Evolutionary conservation across 2,797 vertebrate species (phyloP).

Genomic region (Lindbergichthys nudifrons): DNA sequence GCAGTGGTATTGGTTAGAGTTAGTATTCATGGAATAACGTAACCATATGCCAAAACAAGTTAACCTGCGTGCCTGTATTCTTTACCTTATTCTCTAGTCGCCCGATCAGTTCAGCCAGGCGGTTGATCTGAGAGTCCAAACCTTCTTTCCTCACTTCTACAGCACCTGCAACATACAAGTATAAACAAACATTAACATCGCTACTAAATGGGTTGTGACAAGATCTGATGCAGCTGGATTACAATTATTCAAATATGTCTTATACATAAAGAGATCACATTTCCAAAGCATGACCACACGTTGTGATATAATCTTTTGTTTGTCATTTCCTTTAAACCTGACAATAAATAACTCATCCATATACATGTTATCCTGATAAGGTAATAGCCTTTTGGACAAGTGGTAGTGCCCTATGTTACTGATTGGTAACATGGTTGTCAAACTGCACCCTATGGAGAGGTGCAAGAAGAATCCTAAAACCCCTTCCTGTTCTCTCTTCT

Average conservation of each 20-base stretch:
- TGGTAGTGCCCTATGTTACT: too few relatives aligned
- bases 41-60: constrained; percentile 1
- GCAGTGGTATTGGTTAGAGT: neutral
- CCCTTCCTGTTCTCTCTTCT: too few relatives aligned
- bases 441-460: too few relatives aligned
- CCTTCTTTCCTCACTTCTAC: constrained; percentile 91
- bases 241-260: constrained; percentile 14
- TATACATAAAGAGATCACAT: too few relatives aligned
- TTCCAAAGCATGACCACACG: too few relatives aligned
- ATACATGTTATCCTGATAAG: too few relatives aligned
- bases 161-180: constrained; percentile 78
- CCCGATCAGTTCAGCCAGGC: constrained; percentile 93
- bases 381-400: too few relatives aligned
- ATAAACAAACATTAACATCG: neutral
- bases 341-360: too few relatives aligned
- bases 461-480: too few relatives aligned
- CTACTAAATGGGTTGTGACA: neutral
- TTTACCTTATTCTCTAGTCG: constrained; percentile 96
- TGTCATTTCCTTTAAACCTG: too few relatives aligned
- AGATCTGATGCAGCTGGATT: constrained; percentile 3
- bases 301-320: too few relatives aligned
- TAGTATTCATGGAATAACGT: neutral
- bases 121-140: constrained; percentile 93
- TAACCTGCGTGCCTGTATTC: neutral
- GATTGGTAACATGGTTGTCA: too few relatives aligned